Base-by-base conservation (phyloP, 2,888 invertebrate species). In the Plemyria rubiginata region DNA sequence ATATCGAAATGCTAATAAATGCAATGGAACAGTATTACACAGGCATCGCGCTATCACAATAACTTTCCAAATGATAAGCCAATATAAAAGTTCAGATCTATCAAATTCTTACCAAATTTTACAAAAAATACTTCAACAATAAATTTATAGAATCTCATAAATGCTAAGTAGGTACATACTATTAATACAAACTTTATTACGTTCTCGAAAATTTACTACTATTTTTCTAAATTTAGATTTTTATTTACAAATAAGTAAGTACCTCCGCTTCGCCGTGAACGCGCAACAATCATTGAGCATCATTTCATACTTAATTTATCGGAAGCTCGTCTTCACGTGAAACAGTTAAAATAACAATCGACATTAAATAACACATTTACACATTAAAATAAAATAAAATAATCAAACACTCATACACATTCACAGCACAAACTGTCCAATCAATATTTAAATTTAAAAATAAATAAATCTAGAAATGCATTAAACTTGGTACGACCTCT, bases 381-480 rank as follows among this genome's bases (percentile, higher is more conserved):
- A 88, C 87, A 84, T 79, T 79, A 87, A 85, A 86, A 79, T 80
- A 85, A 85, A 86, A 79, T 80, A 85, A 76, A 87, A 78, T 78
- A 82, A 81, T 81, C 85, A 81, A 57, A 62, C 71, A 73, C 70
- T 70, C 85, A 85, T 85, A 86, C 84, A 81, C 90, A 89, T 85
- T 90, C 92, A 91, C 92, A 92, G 88, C 90, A 87, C 90, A 82
- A 65, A 87, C 87, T 85, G 81, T 82, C 80, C 87, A 78, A 87
- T 85, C 81, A 85, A 84, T 83, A 88, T 80, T 85, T 85, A 87
- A 85, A 85, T 88, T 90, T 89, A 90, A 89, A 85, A 87, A 87
- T 91, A 90, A 91, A 91, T 92, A 90, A 81, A 80, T 85, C 90
- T 92, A 92, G 84, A 92, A 92, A 92, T 92, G 92, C 92, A 92